Percentiles rank a stretch among this genome's conserved stretches.
These are phyloP conservation scores for Fopius arisanus DNA, from an alignment of 1,140 invertebrate species.

Conservation along the genomic window DNA sequence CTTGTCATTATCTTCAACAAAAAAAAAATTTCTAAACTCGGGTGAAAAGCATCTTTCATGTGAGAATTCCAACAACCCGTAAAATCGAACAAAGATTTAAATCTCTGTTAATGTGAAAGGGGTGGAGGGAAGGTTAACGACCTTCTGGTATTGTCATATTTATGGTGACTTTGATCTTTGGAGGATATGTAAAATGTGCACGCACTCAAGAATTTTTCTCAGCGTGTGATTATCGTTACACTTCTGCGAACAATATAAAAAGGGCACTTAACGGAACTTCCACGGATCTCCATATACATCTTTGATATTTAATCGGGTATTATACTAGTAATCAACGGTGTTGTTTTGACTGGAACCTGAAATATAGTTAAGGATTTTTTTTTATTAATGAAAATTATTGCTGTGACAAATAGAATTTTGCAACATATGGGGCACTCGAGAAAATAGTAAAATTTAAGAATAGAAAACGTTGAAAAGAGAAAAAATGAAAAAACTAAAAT, in stretches of 20 bases:
- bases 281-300: too few relatives aligned
- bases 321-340: background rate
- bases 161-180: background rate
- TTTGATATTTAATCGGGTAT: background rate
- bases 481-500: too few relatives aligned
- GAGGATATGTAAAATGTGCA: background rate
- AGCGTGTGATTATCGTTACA: background rate
- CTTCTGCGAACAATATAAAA: background rate
- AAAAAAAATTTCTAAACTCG: background rate
- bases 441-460: too few relatives aligned
- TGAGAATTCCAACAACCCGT: background rate
- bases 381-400: too few relatives aligned
- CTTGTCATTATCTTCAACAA: background rate
- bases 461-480: too few relatives aligned
- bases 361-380: too few relatives aligned
- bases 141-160: background rate
- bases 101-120: background rate
- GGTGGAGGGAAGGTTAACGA: background rate
- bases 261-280: background rate
- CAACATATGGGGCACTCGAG: too few relatives aligned
- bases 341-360: too few relatives aligned
- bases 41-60: background rate
- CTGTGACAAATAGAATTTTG: too few relatives aligned
- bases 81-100: slow-evolving; percentile 2
- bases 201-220: background rate